Conservation (phyloP, 2,797 vertebrate genomes). For the Tapera naevia region DNA sequence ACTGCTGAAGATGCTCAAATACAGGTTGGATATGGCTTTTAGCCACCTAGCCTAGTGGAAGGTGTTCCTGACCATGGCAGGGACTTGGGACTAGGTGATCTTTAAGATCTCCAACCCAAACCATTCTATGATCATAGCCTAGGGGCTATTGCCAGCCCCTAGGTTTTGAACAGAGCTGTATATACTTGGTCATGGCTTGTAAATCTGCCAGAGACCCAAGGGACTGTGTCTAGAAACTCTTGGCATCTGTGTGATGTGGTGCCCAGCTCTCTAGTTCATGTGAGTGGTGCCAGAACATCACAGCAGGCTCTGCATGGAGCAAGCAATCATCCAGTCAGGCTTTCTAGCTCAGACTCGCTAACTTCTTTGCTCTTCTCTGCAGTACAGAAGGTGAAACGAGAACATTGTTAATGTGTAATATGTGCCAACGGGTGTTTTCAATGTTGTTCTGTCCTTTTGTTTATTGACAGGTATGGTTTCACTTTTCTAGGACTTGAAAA, state of each 20-base stretch:
- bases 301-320: not conserved
- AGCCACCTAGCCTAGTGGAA: not conserved
- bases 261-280: not conserved
- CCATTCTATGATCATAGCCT: not conserved
- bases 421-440: constrained; percentile 48
- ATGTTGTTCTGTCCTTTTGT: constrained; percentile 73
- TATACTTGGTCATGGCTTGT: not conserved
- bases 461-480: constrained; percentile 90
- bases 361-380: not conserved
- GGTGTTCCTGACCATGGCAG: not conserved
- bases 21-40: not conserved
- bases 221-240: not conserved
- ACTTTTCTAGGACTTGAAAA: constrained; percentile 91
- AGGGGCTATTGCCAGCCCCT: not conserved
- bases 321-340: not conserved
- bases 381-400: not conserved
- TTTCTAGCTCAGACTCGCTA: fast-evolving
- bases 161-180: not conserved
- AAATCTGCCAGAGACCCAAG: not conserved
- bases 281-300: not conserved
- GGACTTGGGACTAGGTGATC: fast-evolving
- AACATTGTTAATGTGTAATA: not conserved
- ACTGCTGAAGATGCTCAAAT: not conserved
- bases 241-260: fast-evolving
- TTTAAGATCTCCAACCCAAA: not conserved